Base-by-base conservation (phyloP, 2,113 vertebrate species). In the Oriolus oriolus region DNA sequence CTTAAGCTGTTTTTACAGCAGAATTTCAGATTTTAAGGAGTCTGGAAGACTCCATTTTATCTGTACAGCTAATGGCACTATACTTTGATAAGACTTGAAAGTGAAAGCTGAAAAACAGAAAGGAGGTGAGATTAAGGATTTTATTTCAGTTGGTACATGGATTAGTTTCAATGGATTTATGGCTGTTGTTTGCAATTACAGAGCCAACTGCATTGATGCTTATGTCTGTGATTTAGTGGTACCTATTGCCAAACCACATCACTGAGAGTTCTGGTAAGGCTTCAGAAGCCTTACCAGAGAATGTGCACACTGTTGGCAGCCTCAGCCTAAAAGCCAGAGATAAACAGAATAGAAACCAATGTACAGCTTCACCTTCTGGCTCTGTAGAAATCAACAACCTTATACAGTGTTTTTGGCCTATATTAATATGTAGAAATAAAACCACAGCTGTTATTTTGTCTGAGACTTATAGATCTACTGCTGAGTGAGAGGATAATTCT, bases 121-220 rank as follows among this genome's bases (percentile, higher is more conserved):
- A 81, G 57, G 69, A 77, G 56, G 26, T 1, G 12, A 90, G 93
- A 92, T 89, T 94, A 94, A 74, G 84, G 92, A 84, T 90, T 95
- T 94, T 90, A 41, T 89, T 95, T 94, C 53, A 31, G 88, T 87
- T 92, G 86, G 92, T 95, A 65, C 61, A 23, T 4, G 88, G 88
- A 92, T 95, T 95, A 90, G 73, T 86, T 96, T 93, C 76, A 90
- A 68, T 89, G 90, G 90, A 88, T 96, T 96, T 96, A 93, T 73
- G 85, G 65, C 76, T 84, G 64, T 74, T 96, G 64, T 59, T 97
- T 92, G 76, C 86, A 92, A 44, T 90, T 94, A 90, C 0, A 0
- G 44, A 96, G 49, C 80, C 85, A 82, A 60, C 92, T 65, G 60
- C 53, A 28, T 33, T 31, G 84, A 69, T 45, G 82, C 50, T 56